phyloP scores from a whole-genome alignment of 2,113 vertebrate species.

The Vidua macroura region DNA sequence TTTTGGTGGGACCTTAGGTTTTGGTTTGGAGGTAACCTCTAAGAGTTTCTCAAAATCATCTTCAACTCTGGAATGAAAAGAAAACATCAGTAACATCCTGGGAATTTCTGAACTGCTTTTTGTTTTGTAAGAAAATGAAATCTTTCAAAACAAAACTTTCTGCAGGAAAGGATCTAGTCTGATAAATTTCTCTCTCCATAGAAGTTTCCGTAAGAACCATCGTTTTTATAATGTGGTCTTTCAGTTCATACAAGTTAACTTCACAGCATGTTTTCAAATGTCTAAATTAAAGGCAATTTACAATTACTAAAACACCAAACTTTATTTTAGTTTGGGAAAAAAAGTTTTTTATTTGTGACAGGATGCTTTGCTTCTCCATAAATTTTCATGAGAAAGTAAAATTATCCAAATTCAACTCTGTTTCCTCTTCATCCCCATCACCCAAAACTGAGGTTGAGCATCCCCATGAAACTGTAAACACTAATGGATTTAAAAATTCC shows the following conservation, averaged over 20 bases:
- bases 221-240: neutral
- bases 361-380: neutral
- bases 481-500: neutral
- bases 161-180: neutral
- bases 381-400: neutral
- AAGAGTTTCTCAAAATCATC: slow-evolving; percentile 83
- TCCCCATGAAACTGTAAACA: neutral
- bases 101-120: neutral
- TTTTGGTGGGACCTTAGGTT: slow-evolving; percentile 68
- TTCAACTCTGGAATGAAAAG: slow-evolving; percentile 76
- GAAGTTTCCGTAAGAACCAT: neutral
- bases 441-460: neutral
- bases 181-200: neutral
- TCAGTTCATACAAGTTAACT: neutral
- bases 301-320: neutral
- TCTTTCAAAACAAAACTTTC: neutral
- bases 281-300: neutral
- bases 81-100: neutral
- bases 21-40: slow-evolving; percentile 64
- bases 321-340: neutral
- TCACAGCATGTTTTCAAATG: neutral
- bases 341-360: neutral
- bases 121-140: neutral
- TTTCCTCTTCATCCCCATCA: neutral
- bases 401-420: neutral